Evolutionary conservation across 1,140 invertebrate genomes (phyloP).

Genomic region (Apolygus lucorum): DNA sequence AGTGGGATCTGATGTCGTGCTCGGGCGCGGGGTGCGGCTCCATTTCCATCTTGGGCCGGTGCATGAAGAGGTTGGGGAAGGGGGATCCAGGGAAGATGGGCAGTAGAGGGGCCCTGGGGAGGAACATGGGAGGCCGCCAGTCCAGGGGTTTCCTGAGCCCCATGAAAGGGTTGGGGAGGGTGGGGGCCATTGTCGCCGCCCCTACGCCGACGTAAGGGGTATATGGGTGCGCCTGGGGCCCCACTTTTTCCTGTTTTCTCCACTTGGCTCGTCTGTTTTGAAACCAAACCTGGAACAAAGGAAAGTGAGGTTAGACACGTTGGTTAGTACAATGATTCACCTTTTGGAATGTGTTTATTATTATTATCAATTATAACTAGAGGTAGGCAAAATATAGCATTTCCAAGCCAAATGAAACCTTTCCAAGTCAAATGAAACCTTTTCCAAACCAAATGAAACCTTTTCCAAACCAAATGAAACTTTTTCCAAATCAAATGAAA

Average conservation of each 20-base stretch:
- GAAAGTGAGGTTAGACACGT: too few relatives aligned
- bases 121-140: conserved; percentile 31
- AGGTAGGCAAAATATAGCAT: too few relatives aligned
- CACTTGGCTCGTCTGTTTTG: conserved; percentile 91
- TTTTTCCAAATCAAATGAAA: too few relatives aligned
- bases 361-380: too few relatives aligned
- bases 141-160: conserved; percentile 72
- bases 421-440: too few relatives aligned
- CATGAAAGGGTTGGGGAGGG: conserved; percentile 66
- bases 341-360: too few relatives aligned
- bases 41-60: conserved; percentile 50
- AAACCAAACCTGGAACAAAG: conserved; percentile 83
- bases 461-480: too few relatives aligned
- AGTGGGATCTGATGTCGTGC: conserved; percentile 74
- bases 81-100: conserved; percentile 44
- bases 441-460: too few relatives aligned
- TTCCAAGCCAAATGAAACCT: too few relatives aligned
- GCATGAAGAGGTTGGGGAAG: conserved; percentile 51
- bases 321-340: too few relatives aligned
- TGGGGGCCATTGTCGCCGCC: conserved; percentile 53
- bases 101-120: conserved; percentile 49
- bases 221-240: conserved; percentile 81
- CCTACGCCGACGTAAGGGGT: conserved; percentile 63
- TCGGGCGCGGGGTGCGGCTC: conserved; percentile 41
- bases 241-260: conserved; percentile 80